A percentile compares a stretch with the other conserved stretches of the same genome.
Conservation (phyloP, 2,113 vertebrate species). For the Ciconia stormi region DNA sequence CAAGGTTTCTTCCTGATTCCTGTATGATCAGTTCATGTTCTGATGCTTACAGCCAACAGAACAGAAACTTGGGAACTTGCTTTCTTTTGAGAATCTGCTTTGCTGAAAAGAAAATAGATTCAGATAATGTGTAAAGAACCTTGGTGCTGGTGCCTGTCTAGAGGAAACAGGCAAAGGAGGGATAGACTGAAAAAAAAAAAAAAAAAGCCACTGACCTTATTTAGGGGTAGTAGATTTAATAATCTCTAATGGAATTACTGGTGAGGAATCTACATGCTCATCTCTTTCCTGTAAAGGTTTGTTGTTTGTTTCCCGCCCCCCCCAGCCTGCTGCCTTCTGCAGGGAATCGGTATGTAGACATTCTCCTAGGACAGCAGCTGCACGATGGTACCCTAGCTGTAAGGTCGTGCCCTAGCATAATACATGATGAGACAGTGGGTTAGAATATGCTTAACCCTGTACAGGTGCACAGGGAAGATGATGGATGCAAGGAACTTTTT, state of each 20-base stretch:
- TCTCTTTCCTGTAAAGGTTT: not conserved
- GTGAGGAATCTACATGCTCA: not conserved
- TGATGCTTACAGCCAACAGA: not conserved
- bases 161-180: not conserved
- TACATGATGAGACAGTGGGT: not conserved
- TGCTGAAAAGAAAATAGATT: not conserved
- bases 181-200: not conserved
- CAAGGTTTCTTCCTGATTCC: not conserved
- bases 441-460: not conserved
- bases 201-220: not conserved
- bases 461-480: not conserved
- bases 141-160: not conserved
- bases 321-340: not conserved
- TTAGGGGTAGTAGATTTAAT: conserved; percentile 6
- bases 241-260: not conserved
- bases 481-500: not conserved
- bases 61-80: not conserved
- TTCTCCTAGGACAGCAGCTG: not conserved
- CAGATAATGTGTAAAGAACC: not conserved
- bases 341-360: not conserved
- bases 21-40: not conserved
- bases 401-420: not conserved
- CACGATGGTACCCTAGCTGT: not conserved
- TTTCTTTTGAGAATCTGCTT: not conserved
- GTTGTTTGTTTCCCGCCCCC: not conserved